Base-by-base conservation (phyloP, 2,888 invertebrate species). In the Trachelus tabidus region DNA sequence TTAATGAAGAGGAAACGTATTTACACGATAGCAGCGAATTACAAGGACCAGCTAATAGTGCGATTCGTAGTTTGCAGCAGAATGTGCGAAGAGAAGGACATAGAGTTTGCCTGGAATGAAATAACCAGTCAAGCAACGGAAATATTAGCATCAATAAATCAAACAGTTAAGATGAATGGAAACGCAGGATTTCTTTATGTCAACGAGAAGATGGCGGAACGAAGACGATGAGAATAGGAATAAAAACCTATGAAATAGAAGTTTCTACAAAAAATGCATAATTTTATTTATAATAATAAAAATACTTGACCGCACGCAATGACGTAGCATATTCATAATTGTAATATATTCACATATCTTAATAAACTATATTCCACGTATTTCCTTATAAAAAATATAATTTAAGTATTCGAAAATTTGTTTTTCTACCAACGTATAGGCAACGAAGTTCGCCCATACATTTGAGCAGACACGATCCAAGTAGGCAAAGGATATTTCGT, bases 11-110 rank as follows among this genome's bases (percentile, higher is more conserved):
- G 96, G 78, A 96, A 95, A 85, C 94, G 95, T 82, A 94, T 98
- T 77, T 98, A 96, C 88, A 93, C 98, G 89, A 95, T 97, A 69
- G 96, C 97, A 6, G 96, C 96, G 3, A 94, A 93, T 73, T 94
- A 95, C 69, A 69, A 69, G 4, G 69, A 94, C 95, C 85, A 93
- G 78, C 94, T 95, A 86, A 94, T 97, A 73, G 93, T 98, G 40
- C 93, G 98, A 73, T 97, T 98, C 88, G 97, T 95, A 0, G 92
- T 98, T 1, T 97, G 97, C 89, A 96, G 97, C 74, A 93, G 95
- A 77, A 91, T 94, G 68, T 95, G 96, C 0, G 94, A 94, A 76
- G 93, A 93, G 35, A 92, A 93, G 34, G 98, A 98, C 89, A 93
- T 98, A 34, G 93, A 94, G 12, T 96, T 93, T 87, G 96, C 97